phyloP scores from a whole-genome alignment of 1,140 invertebrate genomes.

The Planococcus citri region DNA sequence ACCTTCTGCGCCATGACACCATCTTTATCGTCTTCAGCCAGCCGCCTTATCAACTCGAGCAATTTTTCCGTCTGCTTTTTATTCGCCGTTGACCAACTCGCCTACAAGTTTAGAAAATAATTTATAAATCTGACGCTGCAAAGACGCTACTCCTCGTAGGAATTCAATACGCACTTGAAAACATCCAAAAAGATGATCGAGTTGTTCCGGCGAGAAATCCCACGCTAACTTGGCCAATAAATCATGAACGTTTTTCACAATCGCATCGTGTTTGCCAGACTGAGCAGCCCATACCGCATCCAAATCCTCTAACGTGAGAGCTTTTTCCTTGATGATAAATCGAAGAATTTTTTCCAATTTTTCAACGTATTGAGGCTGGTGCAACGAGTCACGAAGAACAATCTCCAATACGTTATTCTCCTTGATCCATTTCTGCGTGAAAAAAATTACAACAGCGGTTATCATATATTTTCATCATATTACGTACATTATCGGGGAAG shows the following conservation, averaged over 20 bases:
- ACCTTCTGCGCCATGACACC: conserved; percentile 98
- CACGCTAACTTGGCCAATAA: conserved; percentile 90
- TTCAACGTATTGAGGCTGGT: conserved; percentile 96
- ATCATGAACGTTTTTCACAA: conserved; percentile 95
- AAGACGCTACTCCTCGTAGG: too few relatives aligned
- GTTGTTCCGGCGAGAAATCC: conserved; percentile 94
- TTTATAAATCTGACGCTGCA: conserved; percentile 26
- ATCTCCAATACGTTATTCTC: conserved; percentile 93
- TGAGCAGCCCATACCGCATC: conserved; percentile 95
- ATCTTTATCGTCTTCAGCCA: conserved; percentile 97
- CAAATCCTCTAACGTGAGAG: conserved; percentile 77
- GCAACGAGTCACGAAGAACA: conserved; percentile 85
- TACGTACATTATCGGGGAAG: background rate
- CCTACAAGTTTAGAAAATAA: conserved; percentile 42
- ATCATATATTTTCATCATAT: too few relatives aligned
- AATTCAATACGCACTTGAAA: conserved; percentile 58
- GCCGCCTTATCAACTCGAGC: conserved; percentile 81
- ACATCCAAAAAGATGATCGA: conserved; percentile 94
- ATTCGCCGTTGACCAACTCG: conserved; percentile 89
- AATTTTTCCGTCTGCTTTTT: conserved; percentile 93
- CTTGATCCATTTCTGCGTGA: conserved; percentile 79
- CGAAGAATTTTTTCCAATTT: conserved; percentile 94
- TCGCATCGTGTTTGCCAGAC: conserved; percentile 87
- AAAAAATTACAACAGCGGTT: conserved; percentile 31
- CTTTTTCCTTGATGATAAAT: conserved; percentile 91